Evolutionary conservation across 2,888 invertebrate genomes (phyloP).

Genomic region (Dendrolimus pini): DNA sequence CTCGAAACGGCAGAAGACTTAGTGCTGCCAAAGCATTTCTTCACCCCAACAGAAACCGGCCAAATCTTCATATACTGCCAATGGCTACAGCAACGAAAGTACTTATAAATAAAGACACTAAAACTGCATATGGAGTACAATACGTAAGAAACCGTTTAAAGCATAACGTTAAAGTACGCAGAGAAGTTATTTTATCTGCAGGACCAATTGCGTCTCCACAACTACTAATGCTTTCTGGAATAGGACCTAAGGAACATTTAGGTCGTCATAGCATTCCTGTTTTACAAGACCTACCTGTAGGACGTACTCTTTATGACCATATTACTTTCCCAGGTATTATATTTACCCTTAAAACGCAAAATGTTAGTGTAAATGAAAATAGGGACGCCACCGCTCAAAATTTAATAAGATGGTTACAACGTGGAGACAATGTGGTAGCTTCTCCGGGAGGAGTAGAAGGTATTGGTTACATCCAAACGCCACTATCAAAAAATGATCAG

Average conservation of each 20-base stretch:
- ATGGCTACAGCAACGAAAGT: conserved; percentile 72
- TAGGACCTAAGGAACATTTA: conserved; percentile 79
- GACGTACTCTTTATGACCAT: conserved; percentile 80
- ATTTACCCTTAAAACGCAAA: conserved; percentile 70
- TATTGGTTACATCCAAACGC: conserved; percentile 79
- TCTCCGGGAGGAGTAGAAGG: conserved; percentile 79
- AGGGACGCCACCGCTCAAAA: conserved; percentile 26
- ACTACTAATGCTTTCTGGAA: conserved; percentile 86
- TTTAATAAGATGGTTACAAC: conserved; percentile 35
- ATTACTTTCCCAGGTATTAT: conserved; percentile 80
- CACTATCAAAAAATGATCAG: conserved; percentile 58
- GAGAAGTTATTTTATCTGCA: conserved; percentile 84
- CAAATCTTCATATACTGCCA: conserved; percentile 76
- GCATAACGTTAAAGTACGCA: conserved; percentile 69
- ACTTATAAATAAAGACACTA: conserved; percentile 63
- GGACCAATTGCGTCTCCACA: conserved; percentile 90
- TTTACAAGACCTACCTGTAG: conserved; percentile 78
- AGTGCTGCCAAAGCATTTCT: conserved; percentile 79
- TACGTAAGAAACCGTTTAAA: conserved; percentile 58
- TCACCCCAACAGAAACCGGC: conserved; percentile 62
- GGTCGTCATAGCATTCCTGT: conserved; percentile 69
- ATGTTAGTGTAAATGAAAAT: conserved; percentile 35
- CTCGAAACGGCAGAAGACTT: conserved; percentile 73
- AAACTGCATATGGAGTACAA: conserved; percentile 72
- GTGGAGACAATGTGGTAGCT: conserved; percentile 59